phyloP scores from a whole-genome alignment of 2,113 vertebrate genomes.

The Orycteropus afer region DNA sequence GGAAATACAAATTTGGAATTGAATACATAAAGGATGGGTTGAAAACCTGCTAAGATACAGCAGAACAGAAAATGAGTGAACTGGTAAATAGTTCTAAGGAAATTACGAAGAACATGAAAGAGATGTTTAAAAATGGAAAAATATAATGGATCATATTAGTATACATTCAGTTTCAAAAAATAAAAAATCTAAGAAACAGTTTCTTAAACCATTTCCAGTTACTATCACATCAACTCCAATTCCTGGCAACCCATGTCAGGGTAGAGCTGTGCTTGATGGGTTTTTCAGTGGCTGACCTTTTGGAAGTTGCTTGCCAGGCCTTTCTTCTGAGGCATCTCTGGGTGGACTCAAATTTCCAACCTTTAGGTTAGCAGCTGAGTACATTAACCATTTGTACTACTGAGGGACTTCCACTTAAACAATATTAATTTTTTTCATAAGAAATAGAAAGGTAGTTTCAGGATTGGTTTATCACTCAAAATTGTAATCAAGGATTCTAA shows the following conservation, averaged over 20 bases:
- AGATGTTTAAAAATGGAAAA: not conserved
- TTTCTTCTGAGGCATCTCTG: not conserved
- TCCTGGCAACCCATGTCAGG: not conserved
- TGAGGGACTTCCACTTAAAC: not conserved
- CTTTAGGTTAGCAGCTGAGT: not conserved
- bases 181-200: not conserved
- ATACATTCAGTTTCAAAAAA: not conserved
- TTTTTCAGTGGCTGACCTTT: not conserved
- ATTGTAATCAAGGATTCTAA: not conserved
- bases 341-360: not conserved
- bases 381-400: too few species aligned
- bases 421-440: not conserved
- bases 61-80: not conserved
- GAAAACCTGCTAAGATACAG: not conserved
- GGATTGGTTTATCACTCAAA: not conserved
- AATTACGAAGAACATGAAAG: not conserved
- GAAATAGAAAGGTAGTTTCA: not conserved
- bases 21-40: not conserved
- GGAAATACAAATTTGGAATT: conserved; percentile 43
- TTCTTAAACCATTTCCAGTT: not conserved
- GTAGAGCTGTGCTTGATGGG: not conserved
- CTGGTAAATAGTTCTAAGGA: not conserved
- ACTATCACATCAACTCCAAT: not conserved
- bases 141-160: not conserved
- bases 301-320: not conserved